phyloP scores from a whole-genome alignment of 2,113 vertebrate species.

The Bucco capensis region DNA sequence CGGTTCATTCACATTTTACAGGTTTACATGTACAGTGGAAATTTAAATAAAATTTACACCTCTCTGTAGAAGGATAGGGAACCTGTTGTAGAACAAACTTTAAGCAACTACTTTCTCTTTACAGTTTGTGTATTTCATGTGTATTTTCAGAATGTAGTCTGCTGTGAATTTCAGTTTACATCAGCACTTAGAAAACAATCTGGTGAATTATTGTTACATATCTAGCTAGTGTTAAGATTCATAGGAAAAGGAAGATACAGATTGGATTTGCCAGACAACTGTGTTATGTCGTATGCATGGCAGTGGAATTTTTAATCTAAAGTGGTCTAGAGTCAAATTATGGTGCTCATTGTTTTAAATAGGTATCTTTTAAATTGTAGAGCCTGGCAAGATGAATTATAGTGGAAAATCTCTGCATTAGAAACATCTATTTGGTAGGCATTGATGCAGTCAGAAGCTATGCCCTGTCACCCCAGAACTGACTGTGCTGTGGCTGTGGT shows the following conservation, averaged over 20 bases:
- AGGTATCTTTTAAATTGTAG: neutral
- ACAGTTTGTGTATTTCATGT: neutral
- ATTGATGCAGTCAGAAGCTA: neutral
- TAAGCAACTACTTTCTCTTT: neutral
- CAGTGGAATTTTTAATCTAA: too few species aligned
- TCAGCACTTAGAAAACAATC: neutral
- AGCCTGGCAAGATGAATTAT: neutral
- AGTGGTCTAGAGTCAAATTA: neutral
- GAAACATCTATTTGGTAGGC: neutral
- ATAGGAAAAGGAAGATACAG: neutral
- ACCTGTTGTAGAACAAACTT: neutral
- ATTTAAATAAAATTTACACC: neutral
- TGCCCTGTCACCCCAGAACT: rapidly evolving
- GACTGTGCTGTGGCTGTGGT: rapidly evolving
- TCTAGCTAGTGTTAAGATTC: neutral
- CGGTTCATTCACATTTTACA: neutral
- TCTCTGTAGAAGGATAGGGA: neutral
- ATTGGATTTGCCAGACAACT: neutral
- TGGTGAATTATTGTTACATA: neutral
- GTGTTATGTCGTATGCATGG: neutral
- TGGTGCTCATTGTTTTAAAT: neutral
- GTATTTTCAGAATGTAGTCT: neutral
- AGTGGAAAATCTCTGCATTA: neutral
- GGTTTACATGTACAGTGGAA: neutral
- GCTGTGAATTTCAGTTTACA: neutral